phyloP scores from a whole-genome alignment of 2,888 invertebrate species.

The Linyphia triangularis region DNA sequence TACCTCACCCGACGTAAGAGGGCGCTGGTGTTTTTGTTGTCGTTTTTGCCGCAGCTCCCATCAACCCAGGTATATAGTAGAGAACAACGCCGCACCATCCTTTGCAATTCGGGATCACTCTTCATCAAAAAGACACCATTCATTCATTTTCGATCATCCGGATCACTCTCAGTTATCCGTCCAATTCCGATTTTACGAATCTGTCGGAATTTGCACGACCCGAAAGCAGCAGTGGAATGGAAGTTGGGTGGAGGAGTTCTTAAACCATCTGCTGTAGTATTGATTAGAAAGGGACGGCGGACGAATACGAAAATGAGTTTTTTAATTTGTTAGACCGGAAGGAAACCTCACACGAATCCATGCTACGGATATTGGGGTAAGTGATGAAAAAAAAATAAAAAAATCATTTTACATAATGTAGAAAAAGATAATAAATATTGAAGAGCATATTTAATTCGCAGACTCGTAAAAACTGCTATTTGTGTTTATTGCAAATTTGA shows the following conservation, averaged over 20 bases:
- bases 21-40: conserved; percentile 65
- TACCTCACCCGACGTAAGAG: conserved; percentile 18
- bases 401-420: no score
- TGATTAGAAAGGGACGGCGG: conserved; percentile 38
- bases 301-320: conserved; percentile 26
- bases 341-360: conserved; percentile 42
- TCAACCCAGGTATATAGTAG: conserved; percentile 8
- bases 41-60: conserved; percentile 64
- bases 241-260: conserved; percentile 18
- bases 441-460: no score
- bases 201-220: neutral
- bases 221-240: neutral
- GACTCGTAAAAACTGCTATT: no score
- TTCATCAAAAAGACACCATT: neutral
- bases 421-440: no score
- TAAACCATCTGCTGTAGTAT: conserved; percentile 70
- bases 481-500: no score
- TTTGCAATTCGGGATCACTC: neutral
- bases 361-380: conserved; percentile 61
- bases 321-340: conserved; percentile 55
- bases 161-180: neutral
- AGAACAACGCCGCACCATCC: neutral
- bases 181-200: neutral
- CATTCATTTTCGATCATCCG: neutral
- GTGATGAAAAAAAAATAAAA: no score